Conservation (phyloP, 2,888 invertebrate genomes). For the Ctenicera cuprea region DNA sequence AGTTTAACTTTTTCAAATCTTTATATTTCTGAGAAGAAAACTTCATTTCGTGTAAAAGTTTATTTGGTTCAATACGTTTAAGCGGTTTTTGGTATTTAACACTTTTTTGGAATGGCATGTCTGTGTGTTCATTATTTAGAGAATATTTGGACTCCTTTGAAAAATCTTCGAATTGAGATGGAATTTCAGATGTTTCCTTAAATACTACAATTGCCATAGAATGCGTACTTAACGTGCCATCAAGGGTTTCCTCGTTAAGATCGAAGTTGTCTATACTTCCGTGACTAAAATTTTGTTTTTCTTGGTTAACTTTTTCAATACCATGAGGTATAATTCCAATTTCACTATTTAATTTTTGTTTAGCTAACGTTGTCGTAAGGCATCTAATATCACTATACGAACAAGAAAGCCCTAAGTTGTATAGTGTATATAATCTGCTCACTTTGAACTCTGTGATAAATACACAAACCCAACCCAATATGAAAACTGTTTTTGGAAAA, state of each 20-base stretch:
- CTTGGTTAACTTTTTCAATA: slow-evolving; percentile 23
- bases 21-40: background rate
- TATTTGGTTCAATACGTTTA: background rate
- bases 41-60: background rate
- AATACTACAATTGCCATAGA: slow-evolving; percentile 52
- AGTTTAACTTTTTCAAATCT: background rate
- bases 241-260: slow-evolving; percentile 46
- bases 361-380: background rate
- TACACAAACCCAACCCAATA: background rate
- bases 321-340: slow-evolving; percentile 22
- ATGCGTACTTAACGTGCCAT: slow-evolving; percentile 34
- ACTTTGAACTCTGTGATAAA: background rate
- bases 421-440: background rate
- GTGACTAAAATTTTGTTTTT: slow-evolving; percentile 46
- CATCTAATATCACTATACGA: background rate
- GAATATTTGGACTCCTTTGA: slow-evolving; percentile 22
- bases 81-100: background rate
- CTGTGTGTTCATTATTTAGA: background rate
- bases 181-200: slow-evolving; percentile 38
- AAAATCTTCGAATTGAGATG: no score
- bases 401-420: background rate
- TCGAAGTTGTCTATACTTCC: slow-evolving; percentile 55
- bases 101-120: background rate
- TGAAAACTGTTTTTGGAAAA: background rate
- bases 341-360: background rate